A percentile compares a stretch with the other conserved stretches of the same genome.
These are phyloP conservation scores for Genyomyrus donnyi DNA, from an alignment of 2,113 vertebrate genomes.

Conservation along the genomic window DNA sequence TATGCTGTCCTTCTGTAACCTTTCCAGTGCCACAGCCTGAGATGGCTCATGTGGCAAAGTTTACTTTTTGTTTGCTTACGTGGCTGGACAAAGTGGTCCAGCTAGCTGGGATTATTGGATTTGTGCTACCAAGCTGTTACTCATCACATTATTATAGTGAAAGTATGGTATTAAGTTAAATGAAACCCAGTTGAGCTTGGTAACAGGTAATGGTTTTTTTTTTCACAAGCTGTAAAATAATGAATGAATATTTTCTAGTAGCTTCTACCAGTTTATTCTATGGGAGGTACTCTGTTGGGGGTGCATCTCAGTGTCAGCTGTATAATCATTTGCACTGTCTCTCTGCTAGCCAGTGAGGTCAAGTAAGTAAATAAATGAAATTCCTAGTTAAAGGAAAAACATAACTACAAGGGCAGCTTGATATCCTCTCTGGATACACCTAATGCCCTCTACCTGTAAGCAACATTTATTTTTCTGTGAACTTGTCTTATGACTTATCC, in stretches of 20 bases:
- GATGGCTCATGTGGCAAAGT: not conserved
- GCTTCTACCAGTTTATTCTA: not conserved
- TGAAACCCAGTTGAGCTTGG: not conserved
- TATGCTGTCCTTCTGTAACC: not conserved
- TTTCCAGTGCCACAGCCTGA: not conserved
- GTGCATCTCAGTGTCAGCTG: not conserved
- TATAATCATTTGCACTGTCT: not conserved
- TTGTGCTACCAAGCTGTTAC: not conserved
- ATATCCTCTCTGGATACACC: no score
- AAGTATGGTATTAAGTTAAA: not conserved
- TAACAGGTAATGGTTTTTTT: not conserved
- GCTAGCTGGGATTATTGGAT: not conserved
- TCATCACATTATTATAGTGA: not conserved
- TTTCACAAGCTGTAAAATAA: not conserved
- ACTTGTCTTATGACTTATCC: not conserved
- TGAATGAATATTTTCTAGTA: not conserved
- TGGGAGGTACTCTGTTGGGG: not conserved
- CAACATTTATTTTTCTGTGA: no score
- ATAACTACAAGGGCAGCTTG: no score
- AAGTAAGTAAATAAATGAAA: no score
- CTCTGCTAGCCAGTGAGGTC: no score
- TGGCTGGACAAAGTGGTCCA: not conserved
- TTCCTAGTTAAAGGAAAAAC: no score
- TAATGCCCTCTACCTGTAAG: no score
- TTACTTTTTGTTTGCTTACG: not conserved